These are phyloP conservation scores for Pecten maximus DNA, from an alignment of 2,888 invertebrate species.

Conservation along the genomic window DNA sequence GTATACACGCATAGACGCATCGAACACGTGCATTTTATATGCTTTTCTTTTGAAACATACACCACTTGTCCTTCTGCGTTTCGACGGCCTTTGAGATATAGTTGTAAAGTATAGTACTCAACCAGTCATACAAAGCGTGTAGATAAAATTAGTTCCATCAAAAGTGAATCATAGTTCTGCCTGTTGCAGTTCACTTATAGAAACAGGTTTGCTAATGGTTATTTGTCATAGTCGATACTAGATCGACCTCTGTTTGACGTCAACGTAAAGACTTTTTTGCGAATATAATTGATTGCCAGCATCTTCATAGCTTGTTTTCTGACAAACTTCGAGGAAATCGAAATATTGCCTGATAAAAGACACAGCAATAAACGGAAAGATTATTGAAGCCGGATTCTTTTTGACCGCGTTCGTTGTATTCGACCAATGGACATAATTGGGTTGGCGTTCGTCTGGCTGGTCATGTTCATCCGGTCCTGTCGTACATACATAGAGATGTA, in stretches of 20 bases:
- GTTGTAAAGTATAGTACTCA: too few relatives aligned
- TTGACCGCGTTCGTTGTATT: background rate
- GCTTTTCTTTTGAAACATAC: too few relatives aligned
- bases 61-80: too few relatives aligned
- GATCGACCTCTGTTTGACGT: background rate
- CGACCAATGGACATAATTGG: conserved; percentile 1
- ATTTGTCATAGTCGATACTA: background rate
- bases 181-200: background rate
- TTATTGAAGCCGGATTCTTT: background rate
- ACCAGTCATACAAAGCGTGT: background rate
- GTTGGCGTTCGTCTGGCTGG: conserved; percentile 20
- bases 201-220: background rate
- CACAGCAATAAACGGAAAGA: background rate
- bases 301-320: background rate
- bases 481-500: background rate
- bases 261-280: background rate
- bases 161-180: background rate
- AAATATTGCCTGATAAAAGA: background rate
- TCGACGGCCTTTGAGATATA: too few relatives aligned
- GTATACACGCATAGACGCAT: background rate
- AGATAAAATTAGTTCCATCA: background rate
- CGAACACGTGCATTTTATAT: background rate
- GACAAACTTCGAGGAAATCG: conserved; percentile 3
- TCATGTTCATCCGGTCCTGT: background rate
- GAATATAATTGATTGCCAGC: conserved; percentile 1